phyloP scores from a whole-genome alignment of 2,888 invertebrate genomes.

The Auanema freiburgensis region DNA sequence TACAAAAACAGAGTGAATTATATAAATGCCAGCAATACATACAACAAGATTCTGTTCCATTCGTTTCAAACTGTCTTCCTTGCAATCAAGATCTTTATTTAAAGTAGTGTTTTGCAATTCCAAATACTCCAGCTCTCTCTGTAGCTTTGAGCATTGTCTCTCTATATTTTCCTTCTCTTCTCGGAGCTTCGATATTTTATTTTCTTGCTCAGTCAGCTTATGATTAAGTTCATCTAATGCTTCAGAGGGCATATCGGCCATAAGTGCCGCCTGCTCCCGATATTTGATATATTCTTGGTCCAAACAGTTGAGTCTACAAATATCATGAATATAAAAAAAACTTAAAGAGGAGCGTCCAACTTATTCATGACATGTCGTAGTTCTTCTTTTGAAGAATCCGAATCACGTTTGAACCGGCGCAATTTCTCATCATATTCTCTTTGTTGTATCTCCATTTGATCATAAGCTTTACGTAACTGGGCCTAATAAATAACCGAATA shows the following conservation, averaged over 20 bases:
- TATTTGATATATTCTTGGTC: constrained; percentile 15
- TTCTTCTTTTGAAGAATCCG: no score
- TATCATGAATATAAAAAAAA: background rate
- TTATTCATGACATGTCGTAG: no score
- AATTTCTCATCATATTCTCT: no score
- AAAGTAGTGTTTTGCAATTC: constrained; percentile 40
- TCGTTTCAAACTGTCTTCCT: constrained; percentile 23
- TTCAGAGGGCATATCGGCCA: background rate
- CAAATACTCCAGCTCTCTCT: constrained; percentile 33
- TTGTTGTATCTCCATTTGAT: constrained; percentile 1
- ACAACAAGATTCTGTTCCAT: constrained; percentile 15
- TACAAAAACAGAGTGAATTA: constrained; percentile 15
- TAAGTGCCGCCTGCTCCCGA: background rate
- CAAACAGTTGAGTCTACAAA: constrained; percentile 11
- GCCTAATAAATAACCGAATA: background rate
- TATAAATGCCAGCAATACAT: constrained; percentile 5
- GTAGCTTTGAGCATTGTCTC: constrained; percentile 13
- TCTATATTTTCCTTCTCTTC: constrained; percentile 13
- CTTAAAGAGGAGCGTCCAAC: no score
- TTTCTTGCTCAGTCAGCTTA: constrained; percentile 8
- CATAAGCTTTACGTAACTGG: constrained; percentile 2
- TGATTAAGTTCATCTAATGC: background rate
- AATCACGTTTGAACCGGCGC: no score
- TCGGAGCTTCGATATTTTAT: constrained; percentile 8
- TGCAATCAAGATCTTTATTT: constrained; percentile 36